Percentiles rank a stretch among this genome's conserved stretches.
These are phyloP conservation scores for Thryonomys swinderianus DNA, from an alignment of 2,113 vertebrate species.

Conservation along the genomic window DNA sequence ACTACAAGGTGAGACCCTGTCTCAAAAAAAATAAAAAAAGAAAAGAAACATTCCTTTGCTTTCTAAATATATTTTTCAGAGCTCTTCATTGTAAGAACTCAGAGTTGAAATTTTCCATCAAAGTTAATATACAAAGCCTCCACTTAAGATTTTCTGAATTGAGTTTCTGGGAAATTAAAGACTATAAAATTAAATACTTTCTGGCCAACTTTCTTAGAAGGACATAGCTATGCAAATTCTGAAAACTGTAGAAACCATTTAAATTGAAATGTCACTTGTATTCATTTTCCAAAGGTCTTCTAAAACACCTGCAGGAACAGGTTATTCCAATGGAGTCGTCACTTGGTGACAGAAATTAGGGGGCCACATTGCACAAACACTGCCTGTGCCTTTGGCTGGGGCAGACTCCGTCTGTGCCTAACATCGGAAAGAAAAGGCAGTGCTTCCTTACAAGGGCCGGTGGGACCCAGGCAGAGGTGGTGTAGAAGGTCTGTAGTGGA, in stretches of 20 bases:
- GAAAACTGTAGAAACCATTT: constrained; percentile 1
- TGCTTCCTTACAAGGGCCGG: background rate
- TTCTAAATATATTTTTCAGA: background rate
- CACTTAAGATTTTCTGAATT: background rate
- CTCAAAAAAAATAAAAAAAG: too few relatives aligned
- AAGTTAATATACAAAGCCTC: background rate
- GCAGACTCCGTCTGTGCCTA: too few relatives aligned
- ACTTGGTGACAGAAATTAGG: background rate
- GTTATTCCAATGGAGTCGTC: background rate
- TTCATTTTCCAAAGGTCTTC: constrained; percentile 7
- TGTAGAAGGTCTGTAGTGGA: background rate
- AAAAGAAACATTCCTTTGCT: too few relatives aligned
- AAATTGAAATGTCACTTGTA: background rate
- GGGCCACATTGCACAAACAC: background rate
- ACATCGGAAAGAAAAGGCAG: background rate
- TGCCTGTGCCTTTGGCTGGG: background rate
- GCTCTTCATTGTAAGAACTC: constrained; percentile 9
- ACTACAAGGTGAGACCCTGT: too few relatives aligned
- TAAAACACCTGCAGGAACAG: background rate
- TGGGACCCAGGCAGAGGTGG: too few relatives aligned
- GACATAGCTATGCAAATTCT: constrained; percentile 7
- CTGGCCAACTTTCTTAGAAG: background rate
- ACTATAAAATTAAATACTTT: background rate
- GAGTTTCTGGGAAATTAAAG: constrained; percentile 33
- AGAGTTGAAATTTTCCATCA: background rate